Percentiles rank a stretch among this genome's conserved stretches.
phyloP scores from a whole-genome alignment of 2,797 vertebrate genomes.

The Cyclura pinguis region DNA sequence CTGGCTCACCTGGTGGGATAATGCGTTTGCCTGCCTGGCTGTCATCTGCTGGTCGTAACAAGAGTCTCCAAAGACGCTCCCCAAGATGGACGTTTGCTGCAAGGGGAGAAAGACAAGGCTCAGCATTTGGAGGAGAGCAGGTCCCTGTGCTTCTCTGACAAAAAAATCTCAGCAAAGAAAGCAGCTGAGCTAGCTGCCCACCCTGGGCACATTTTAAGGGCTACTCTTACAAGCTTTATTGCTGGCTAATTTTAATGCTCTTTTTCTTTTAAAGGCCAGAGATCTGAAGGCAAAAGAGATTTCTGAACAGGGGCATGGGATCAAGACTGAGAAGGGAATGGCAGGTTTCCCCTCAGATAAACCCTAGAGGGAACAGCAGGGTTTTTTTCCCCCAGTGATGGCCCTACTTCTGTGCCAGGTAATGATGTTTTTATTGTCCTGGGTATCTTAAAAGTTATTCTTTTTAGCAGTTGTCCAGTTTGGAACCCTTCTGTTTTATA shows the following conservation, averaged over 20 bases:
- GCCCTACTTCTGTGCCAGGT: too few relatives aligned
- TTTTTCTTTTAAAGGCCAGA: too few relatives aligned
- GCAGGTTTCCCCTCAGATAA: not conserved
- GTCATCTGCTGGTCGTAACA: conserved; percentile 98
- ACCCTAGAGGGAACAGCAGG: not conserved
- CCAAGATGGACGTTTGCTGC: conserved; percentile 94
- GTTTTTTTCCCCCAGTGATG: too few relatives aligned
- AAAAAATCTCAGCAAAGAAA: not conserved
- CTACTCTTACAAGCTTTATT: not conserved
- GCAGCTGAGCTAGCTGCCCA: too few relatives aligned
- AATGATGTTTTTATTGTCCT: too few relatives aligned
- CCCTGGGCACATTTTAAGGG: not conserved
- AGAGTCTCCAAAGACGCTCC: conserved; percentile 95
- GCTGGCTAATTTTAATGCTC: not conserved
- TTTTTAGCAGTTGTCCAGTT: too few relatives aligned
- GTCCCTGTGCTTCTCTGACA: not conserved
- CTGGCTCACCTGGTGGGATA: conserved; percentile 94
- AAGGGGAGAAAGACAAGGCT: conserved; percentile 69
- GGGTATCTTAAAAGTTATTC: too few relatives aligned
- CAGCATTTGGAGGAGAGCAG: too few relatives aligned
- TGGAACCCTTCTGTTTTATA: too few relatives aligned
- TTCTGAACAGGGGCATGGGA: not conserved
- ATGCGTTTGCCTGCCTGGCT: conserved; percentile 94
- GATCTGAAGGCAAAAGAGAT: not conserved
- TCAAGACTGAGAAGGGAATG: not conserved